Conservation (phyloP, 1,140 invertebrate genomes). For the Drosophila eugracilis region DNA sequence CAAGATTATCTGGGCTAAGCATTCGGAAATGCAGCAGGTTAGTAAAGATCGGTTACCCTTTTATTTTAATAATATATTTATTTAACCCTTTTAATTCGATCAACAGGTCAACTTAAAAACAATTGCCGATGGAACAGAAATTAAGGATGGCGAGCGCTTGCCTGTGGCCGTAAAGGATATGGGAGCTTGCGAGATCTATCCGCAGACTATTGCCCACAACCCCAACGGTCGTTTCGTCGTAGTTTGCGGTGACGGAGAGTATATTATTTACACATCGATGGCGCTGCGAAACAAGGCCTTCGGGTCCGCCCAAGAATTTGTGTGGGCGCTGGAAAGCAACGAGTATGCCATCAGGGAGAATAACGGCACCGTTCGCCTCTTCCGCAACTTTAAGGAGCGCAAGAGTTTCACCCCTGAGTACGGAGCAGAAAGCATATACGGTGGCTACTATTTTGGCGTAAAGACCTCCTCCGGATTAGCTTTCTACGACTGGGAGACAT, state of each 20-base stretch:
- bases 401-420: constrained; percentile 98
- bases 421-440: constrained; percentile 98
- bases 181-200: constrained; percentile 99
- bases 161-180: constrained; percentile 98
- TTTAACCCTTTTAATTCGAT: constrained; percentile 83
- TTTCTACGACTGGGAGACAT: constrained; percentile 99
- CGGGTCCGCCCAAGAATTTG: constrained; percentile 99
- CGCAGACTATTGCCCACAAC: constrained; percentile 99
- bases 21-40: constrained; percentile 99
- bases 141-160: constrained; percentile 96
- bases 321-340: constrained; percentile 98
- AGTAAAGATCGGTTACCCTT: not conserved
- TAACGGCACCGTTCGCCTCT: constrained; percentile 95
- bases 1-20: constrained; percentile 99
- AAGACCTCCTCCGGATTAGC: constrained; percentile 95
- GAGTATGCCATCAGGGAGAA: constrained; percentile 97
- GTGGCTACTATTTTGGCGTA: constrained; percentile 97
- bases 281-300: constrained; percentile 99
- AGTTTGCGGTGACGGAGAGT: constrained; percentile 99
- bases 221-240: constrained; percentile 99
- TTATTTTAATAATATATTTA: not conserved
- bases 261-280: constrained; percentile 99
- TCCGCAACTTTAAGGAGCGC: constrained; percentile 99
- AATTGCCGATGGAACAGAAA: constrained; percentile 86
- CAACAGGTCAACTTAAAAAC: constrained; percentile 87